Evolutionary conservation across 1,140 invertebrate species (phyloP), one percentile per base, ranked within the genome.

Genomic region (Diachasma alloeum): DNA sequence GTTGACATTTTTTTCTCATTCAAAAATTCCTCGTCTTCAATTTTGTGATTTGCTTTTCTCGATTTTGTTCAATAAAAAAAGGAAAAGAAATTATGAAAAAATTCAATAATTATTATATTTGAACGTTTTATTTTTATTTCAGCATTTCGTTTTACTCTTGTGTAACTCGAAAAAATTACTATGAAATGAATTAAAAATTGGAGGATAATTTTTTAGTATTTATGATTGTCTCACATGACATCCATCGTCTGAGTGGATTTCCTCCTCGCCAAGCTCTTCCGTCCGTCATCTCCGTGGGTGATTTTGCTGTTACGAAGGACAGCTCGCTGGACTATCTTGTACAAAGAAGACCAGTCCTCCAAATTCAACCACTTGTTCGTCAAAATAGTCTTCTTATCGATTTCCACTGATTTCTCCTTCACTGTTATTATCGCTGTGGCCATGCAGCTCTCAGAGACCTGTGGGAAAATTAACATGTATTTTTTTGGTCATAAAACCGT

Each of bases 281-380:
- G 19, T 5, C 9, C 44, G 19, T 78, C 70, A 10, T 42, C 46
- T 17, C 63, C 74, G 24, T 72, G 66, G 15, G 78, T 73, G 5
- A 26, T 67, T 22, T 72, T 74, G 24, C 70, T 71, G 39, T 85
- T 83, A 3, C 81, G 79, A n/a, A 85, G 66, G 56, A 84, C 56
- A 19, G 83, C 84, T 53, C 79, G 82, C 15, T 83, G 76, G 48
- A 85, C 31, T 56, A 85, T 81, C 39, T 80, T 75, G 9, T 85
- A 85, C 0, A 85, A 53, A 0, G 83, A 79, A 8, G 78, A 76
- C 84, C 84, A 85, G 24, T 85, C 84, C 39, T 84, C 82, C 4
- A 84, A 26, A 53, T 81, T 75, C n/a, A 85, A 78, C 84, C 84
- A 85, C 59, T 85, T 85, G 53, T 85, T 85, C 0, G 84, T 85